Percentiles rank a stretch among this genome's conserved stretches.
Evolutionary conservation across 2,113 vertebrate species (phyloP).

Genomic region (Parotia lawesii): DNA sequence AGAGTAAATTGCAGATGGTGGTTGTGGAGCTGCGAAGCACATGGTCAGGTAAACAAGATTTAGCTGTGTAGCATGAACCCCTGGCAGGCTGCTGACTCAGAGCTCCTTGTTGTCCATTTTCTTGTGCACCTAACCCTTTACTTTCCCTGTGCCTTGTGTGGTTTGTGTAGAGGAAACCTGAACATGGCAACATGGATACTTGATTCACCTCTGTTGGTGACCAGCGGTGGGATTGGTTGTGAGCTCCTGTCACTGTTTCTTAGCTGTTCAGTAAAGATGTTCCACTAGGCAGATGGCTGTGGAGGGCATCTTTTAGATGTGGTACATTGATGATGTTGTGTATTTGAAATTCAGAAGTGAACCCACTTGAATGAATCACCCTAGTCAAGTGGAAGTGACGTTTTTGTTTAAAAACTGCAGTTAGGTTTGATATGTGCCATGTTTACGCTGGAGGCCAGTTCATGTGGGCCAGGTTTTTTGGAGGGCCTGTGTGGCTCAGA

Average conservation of each 20-base stretch:
- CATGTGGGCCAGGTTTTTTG: neutral
- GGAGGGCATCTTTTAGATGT: neutral
- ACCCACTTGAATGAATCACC: neutral
- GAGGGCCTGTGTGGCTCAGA: fast-evolving
- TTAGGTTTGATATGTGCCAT: neutral
- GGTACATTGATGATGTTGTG: neutral
- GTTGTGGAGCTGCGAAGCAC: fast-evolving
- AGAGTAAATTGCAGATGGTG: neutral
- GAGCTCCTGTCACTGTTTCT: neutral
- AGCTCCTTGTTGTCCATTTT: neutral
- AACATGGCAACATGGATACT: neutral
- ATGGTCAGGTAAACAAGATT: neutral
- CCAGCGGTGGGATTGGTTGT: neutral
- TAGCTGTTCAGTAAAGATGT: neutral
- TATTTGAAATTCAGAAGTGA: neutral
- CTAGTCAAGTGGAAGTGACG: neutral
- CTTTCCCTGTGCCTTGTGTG: neutral
- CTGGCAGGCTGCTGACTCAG: neutral
- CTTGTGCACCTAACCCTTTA: neutral
- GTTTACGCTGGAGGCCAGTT: neutral
- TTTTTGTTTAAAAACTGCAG: neutral
- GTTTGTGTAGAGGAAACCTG: neutral
- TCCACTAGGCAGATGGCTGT: neutral
- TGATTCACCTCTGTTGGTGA: neutral
- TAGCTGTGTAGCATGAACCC: neutral